phyloP scores from a whole-genome alignment of 2,113 vertebrate genomes.

The Theristicus caerulescens region DNA sequence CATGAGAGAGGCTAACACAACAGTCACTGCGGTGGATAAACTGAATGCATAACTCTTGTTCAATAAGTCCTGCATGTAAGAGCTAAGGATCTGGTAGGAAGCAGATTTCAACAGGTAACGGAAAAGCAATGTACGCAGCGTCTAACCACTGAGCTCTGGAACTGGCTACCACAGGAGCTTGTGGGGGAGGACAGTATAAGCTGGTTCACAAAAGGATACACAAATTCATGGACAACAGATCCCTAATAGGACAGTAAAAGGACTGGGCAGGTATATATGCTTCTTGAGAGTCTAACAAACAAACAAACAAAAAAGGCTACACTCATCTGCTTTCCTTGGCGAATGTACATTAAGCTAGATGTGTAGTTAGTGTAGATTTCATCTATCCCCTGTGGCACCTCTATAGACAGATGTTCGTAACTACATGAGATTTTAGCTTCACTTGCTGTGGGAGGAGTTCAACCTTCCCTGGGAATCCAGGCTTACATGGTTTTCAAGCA shows the following conservation, averaged over 20 bases:
- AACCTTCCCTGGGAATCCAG: not conserved
- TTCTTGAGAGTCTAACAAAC: not conserved
- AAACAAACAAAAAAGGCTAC: not conserved
- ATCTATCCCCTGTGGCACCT: not conserved
- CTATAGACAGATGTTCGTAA: not conserved
- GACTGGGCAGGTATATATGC: not conserved
- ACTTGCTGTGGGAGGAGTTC: not conserved
- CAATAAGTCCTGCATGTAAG: not conserved
- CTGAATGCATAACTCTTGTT: not conserved
- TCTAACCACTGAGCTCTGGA: not conserved
- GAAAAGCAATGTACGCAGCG: not conserved
- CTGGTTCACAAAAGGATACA: not conserved
- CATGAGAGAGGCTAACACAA: not conserved
- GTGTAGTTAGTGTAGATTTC: not conserved
- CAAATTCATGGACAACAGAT: not conserved
- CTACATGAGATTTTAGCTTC: not conserved
- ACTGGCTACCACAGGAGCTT: not conserved
- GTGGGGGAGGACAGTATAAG: not conserved
- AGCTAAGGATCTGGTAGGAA: not conserved
- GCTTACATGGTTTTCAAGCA: not conserved
- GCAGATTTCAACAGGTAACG: not conserved
- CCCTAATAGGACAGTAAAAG: not conserved
- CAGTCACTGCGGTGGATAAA: not conserved
- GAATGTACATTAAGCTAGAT: not conserved
- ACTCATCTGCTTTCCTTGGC: not conserved